Conservation (phyloP, 2,888 invertebrate genomes). For the Acanthosoma haemorrhoidale region DNA sequence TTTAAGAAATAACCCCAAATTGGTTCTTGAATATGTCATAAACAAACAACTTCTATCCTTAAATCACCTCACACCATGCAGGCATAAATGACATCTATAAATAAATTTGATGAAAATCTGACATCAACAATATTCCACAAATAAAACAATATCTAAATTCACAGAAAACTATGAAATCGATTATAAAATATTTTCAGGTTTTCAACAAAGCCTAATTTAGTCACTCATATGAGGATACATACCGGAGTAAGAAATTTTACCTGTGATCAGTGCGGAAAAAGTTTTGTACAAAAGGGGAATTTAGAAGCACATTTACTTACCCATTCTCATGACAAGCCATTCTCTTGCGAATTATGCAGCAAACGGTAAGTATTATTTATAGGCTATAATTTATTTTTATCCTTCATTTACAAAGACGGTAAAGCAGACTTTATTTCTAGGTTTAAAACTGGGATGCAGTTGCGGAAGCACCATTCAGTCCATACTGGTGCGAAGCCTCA, state of each 20-base stretch:
- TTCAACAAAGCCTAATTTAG: slow-evolving; percentile 43
- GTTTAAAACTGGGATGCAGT: slow-evolving; percentile 54
- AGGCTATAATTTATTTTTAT: not conserved
- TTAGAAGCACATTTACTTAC: slow-evolving; percentile 43
- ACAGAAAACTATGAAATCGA: too few relatives aligned
- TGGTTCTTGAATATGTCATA: too few relatives aligned
- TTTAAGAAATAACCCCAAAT: too few relatives aligned
- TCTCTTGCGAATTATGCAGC: slow-evolving; percentile 42
- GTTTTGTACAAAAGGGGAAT: slow-evolving; percentile 44
- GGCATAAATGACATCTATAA: too few relatives aligned
- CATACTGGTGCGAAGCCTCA: slow-evolving; percentile 57
- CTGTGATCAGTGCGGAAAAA: slow-evolving; percentile 45
- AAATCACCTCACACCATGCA: too few relatives aligned
- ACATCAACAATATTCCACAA: too few relatives aligned
- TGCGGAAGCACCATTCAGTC: slow-evolving; percentile 55
- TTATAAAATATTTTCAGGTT: slow-evolving; percentile 43
- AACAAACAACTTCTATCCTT: too few relatives aligned
- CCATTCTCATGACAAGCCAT: slow-evolving; percentile 43
- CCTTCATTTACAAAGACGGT: not conserved
- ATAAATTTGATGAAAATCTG: too few relatives aligned
- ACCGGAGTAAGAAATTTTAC: slow-evolving; percentile 44
- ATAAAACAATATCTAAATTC: too few relatives aligned
- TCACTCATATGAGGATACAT: slow-evolving; percentile 43
- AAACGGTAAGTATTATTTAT: slow-evolving; percentile 39
- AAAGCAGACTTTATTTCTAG: slow-evolving; percentile 21